These are phyloP conservation scores for Mellilla xanthometata DNA, from an alignment of 2,888 invertebrate genomes.

Conservation along the genomic window DNA sequence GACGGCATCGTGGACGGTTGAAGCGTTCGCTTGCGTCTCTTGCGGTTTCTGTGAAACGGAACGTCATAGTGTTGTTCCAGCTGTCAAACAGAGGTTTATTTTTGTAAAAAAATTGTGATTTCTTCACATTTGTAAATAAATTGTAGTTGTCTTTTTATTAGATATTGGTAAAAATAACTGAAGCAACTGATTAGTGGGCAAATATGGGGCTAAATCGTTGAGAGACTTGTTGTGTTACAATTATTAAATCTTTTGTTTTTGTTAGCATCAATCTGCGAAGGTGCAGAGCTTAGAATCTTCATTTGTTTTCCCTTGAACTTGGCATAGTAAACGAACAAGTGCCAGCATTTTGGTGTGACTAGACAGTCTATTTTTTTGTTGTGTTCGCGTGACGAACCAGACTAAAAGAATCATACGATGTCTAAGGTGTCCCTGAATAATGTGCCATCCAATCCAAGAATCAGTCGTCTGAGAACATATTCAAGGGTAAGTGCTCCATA, in stretches of 20 bases:
- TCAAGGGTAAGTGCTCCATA: constrained; percentile 65
- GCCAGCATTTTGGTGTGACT: constrained; percentile 49
- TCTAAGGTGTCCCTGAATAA: constrained; percentile 76
- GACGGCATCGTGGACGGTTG: constrained; percentile 56
- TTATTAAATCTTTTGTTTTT: constrained; percentile 50
- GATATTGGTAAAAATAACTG: constrained; percentile 7
- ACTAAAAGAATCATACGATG: constrained; percentile 47
- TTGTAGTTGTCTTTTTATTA: constrained; percentile 9
- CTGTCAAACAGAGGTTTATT: constrained; percentile 39
- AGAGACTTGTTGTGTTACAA: constrained; percentile 47
- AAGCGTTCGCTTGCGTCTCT: constrained; percentile 28
- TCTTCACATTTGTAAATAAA: constrained; percentile 1
- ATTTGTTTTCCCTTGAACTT: constrained; percentile 56
- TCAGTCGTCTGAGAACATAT: constrained; percentile 71
- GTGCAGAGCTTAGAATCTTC: constrained; percentile 43
- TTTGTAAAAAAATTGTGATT: constrained; percentile 1
- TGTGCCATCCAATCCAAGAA: constrained; percentile 75
- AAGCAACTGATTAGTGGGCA: neutral
- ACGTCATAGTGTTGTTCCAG: constrained; percentile 44
- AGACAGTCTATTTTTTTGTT: constrained; percentile 51
- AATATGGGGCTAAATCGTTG: constrained; percentile 56
- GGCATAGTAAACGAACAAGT: constrained; percentile 47
- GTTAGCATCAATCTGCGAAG: constrained; percentile 30
- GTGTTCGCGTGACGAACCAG: constrained; percentile 42
- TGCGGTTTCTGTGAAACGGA: constrained; percentile 53